Evolutionary conservation across 2,113 vertebrate species (phyloP).

Genomic region (Prinia subflava): DNA sequence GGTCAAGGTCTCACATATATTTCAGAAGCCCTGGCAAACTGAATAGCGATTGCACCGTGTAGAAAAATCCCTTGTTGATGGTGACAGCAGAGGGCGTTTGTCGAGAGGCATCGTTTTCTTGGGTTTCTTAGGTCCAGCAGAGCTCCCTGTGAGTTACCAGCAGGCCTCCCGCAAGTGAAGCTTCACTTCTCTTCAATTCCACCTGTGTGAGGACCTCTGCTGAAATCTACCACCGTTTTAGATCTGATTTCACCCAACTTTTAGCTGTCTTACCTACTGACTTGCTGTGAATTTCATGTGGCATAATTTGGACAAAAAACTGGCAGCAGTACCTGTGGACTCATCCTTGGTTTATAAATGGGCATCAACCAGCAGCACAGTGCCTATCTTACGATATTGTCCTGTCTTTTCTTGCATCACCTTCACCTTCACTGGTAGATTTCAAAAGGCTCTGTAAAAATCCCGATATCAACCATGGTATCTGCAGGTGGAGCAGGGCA

Average conservation of each 20-base stretch:
- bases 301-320: neutral
- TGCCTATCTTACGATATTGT: rapidly evolving
- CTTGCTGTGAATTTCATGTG: neutral
- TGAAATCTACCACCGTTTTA: neutral
- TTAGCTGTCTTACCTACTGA: neutral
- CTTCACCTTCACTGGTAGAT: neutral
- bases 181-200: neutral
- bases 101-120: rapidly evolving
- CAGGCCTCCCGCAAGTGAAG: neutral
- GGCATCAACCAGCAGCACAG: neutral
- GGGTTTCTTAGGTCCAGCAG: neutral
- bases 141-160: neutral
- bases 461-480: neutral
- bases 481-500: neutral
- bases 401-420: neutral
- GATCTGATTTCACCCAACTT: neutral
- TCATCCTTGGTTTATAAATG: neutral
- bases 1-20: neutral
- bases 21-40: neutral
- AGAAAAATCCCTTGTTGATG: neutral
- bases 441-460: neutral
- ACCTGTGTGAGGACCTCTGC: neutral
- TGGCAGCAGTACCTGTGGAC: neutral
- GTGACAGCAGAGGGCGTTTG: conserved; percentile 2
- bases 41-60: too few relatives aligned